Evolutionary conservation across 2,113 vertebrate genomes (phyloP).

Genomic region (Pantherophis guttatus): DNA sequence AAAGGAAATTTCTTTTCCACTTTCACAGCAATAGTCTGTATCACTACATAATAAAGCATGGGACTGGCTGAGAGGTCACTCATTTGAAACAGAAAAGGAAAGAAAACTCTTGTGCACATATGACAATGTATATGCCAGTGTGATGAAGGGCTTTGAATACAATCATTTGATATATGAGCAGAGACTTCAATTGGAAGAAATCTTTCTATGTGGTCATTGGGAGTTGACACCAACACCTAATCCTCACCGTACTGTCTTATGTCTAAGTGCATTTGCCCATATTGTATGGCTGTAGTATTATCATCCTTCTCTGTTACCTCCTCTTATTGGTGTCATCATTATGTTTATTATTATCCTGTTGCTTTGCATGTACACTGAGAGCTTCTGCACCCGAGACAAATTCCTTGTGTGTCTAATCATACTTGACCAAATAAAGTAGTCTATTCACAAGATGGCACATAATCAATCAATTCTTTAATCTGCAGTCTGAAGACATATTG

Average conservation of each 20-base stretch:
- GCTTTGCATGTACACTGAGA: not conserved
- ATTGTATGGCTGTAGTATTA: not conserved
- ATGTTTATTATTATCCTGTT: not conserved
- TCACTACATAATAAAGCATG: not conserved
- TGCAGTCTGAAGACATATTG: not conserved
- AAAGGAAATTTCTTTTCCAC: not conserved
- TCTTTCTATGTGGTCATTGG: not conserved
- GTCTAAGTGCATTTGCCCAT: not conserved
- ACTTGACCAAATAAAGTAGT: not conserved
- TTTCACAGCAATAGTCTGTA: not conserved
- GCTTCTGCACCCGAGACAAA: not conserved
- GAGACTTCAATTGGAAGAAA: not conserved
- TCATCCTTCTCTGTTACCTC: not conserved
- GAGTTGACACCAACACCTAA: not conserved
- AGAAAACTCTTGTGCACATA: not conserved
- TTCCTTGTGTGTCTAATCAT: not conserved
- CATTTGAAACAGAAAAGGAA: not conserved
- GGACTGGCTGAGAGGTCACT: not conserved
- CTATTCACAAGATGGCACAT: not conserved
- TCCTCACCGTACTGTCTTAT: not conserved
- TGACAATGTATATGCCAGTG: not conserved
- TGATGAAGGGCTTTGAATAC: not conserved
- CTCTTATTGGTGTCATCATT: not conserved
- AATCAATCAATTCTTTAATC: not conserved
- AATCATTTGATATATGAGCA: not conserved